These are phyloP conservation scores for Miltochrista miniata DNA, from an alignment of 2,888 invertebrate species.

Conservation along the genomic window DNA sequence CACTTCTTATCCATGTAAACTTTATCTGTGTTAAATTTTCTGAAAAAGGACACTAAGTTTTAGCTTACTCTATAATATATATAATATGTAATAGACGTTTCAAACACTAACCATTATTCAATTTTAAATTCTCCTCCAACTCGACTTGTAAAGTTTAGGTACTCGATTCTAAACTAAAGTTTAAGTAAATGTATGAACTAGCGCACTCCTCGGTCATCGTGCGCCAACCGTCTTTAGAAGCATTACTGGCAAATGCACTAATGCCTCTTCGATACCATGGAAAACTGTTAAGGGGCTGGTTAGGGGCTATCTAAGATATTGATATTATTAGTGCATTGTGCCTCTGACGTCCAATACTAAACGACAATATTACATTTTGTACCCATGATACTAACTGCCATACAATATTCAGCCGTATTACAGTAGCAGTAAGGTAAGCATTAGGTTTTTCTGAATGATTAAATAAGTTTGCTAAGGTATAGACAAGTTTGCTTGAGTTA, in stretches of 20 bases:
- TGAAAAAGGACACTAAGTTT: too few species aligned
- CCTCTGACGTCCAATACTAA: constrained; percentile 65
- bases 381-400: constrained; percentile 9
- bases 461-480: constrained; percentile 40
- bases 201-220: constrained; percentile 69
- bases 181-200: constrained; percentile 38
- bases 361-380: constrained; percentile 33
- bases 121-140: too few species aligned
- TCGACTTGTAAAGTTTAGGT: too few species aligned
- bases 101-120: too few species aligned
- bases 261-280: constrained; percentile 76
- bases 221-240: constrained; percentile 76
- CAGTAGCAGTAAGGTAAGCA: constrained; percentile 11
- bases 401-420: constrained; percentile 37
- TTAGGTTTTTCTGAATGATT: not conserved
- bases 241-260: constrained; percentile 82
- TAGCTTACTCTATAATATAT: too few species aligned
- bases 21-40: too few species aligned
- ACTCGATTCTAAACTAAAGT: constrained; percentile 3
- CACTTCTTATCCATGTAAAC: too few species aligned
- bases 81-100: too few species aligned
- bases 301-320: constrained; percentile 81
- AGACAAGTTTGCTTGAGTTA: constrained; percentile 70
- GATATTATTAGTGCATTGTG: constrained; percentile 82
- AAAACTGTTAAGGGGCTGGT: constrained; percentile 83